phyloP scores from a whole-genome alignment of 1,140 invertebrate genomes.

The Pollicipes pollicipes region DNA sequence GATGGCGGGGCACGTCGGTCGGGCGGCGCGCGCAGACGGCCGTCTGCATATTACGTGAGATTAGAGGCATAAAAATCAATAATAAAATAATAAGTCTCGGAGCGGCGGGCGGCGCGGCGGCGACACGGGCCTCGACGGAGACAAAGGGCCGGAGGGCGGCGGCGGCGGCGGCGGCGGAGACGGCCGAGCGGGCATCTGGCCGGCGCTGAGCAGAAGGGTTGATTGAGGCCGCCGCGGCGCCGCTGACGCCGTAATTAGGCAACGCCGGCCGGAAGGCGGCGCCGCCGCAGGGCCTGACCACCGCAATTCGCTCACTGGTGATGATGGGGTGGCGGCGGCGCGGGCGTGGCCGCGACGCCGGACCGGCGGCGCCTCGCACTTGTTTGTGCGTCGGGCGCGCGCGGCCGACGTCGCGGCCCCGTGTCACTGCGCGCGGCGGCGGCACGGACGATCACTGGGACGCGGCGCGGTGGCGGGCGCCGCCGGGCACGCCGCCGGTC shows the following conservation, averaged over 20 bases:
- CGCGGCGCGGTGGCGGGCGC: no score
- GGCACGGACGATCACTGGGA: no score
- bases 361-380: no score
- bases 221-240: neutral
- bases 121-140: neutral
- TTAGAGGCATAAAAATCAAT: neutral
- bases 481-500: neutral
- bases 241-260: neutral
- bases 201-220: neutral
- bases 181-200: no score
- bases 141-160: neutral
- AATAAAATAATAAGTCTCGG: neutral
- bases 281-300: no score
- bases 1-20: neutral
- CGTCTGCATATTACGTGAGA: neutral
- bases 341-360: no score
- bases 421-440: neutral
- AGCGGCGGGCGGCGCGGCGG: neutral
- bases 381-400: no score
- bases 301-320: neutral
- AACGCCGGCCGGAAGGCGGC: no score
- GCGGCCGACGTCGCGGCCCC: no score
- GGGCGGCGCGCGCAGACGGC: no score
- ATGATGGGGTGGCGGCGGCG: no score
- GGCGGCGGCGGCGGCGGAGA: no score